Conservation (phyloP, 2,113 vertebrate genomes). For the Arvicanthis niloticus region DNA sequence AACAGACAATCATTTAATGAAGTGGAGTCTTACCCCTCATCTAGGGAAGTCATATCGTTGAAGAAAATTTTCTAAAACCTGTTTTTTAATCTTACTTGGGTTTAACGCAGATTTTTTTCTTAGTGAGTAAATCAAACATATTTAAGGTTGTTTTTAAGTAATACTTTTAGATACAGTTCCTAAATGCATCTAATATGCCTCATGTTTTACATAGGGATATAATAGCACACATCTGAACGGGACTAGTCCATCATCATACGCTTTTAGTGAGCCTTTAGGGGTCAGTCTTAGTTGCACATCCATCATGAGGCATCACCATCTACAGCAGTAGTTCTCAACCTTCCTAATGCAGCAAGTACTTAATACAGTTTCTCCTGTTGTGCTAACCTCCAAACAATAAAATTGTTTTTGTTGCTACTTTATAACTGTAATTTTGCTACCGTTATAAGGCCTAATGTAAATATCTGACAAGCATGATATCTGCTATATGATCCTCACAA, state of each 20-base stretch:
- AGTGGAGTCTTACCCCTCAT: background rate
- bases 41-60: background rate
- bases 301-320: background rate
- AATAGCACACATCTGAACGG: background rate
- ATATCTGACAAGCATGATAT: too few relatives aligned
- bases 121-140: background rate
- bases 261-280: fast-evolving
- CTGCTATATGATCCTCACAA: too few relatives aligned
- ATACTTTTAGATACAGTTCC: background rate
- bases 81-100: background rate
- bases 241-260: background rate
- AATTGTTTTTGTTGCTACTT: background rate
- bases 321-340: background rate
- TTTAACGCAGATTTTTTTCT: background rate
- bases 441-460: background rate
- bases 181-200: background rate
- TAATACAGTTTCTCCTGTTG: background rate
- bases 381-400: background rate
- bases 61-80: background rate
- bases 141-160: background rate
- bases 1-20: background rate
- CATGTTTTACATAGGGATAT: background rate
- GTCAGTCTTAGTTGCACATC: fast-evolving
- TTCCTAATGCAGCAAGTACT: background rate
- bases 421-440: background rate